These are phyloP conservation scores for Cuniculus paca DNA, from an alignment of 2,797 vertebrate species.

Conservation along the genomic window DNA sequence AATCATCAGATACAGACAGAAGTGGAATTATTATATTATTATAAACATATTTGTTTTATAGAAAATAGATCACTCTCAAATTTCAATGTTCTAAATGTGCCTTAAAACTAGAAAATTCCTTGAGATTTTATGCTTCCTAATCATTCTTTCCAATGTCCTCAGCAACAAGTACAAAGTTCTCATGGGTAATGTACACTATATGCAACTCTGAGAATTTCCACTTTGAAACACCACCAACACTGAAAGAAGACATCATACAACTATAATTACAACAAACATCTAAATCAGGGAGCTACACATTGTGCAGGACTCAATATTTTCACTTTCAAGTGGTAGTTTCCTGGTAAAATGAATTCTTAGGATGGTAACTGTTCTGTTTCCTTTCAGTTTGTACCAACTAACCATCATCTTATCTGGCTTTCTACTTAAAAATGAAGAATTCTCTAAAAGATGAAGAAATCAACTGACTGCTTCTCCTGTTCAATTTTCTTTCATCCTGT, in stretches of 20 bases:
- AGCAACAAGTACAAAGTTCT: not conserved
- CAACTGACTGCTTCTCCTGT: not conserved
- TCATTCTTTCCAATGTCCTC: not conserved
- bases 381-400: not conserved
- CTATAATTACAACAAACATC: not conserved
- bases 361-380: not conserved
- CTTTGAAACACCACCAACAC: not conserved
- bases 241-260: not conserved
- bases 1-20: not conserved
- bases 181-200: not conserved
- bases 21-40: not conserved
- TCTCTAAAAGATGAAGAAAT: conserved; percentile 27
- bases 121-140: not conserved
- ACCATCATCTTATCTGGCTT: not conserved
- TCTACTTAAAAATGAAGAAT: conserved; percentile 9
- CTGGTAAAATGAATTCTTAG: not conserved
- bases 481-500: not conserved
- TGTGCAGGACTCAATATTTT: not conserved
- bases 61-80: not conserved
- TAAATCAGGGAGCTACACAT: not conserved
- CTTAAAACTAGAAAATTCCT: conserved; percentile 1
- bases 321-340: not conserved
- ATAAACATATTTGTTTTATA: conserved; percentile 1
- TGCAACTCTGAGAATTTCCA: not conserved
- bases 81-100: not conserved